phyloP scores from a whole-genome alignment of 1,140 invertebrate genomes.

The Bombus breviceps region DNA sequence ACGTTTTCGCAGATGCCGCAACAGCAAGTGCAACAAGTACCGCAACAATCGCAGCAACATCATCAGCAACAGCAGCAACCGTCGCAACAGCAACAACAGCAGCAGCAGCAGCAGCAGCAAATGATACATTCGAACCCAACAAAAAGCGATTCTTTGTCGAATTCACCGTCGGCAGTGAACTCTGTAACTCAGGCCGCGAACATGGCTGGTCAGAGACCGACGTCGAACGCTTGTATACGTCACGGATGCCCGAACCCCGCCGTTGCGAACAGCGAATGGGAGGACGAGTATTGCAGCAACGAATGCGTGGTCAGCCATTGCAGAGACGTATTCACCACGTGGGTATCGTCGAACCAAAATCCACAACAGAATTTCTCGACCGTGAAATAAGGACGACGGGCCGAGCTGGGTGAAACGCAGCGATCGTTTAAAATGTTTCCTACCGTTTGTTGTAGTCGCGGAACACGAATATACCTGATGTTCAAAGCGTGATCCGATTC shows the following conservation, averaged over 20 bases:
- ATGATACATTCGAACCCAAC: conserved; percentile 81
- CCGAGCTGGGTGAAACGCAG: conserved; percentile 28
- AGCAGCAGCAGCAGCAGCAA: conserved; percentile 70
- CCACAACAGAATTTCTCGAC: conserved; percentile 85
- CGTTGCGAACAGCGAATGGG: conserved; percentile 96
- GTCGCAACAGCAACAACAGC: conserved; percentile 33
- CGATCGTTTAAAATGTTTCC: conserved; percentile 55
- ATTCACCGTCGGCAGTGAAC: conserved; percentile 74
- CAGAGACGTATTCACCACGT: conserved; percentile 95
- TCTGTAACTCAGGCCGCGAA: conserved; percentile 73
- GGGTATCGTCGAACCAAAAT: conserved; percentile 93
- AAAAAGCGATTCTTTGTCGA: conserved; percentile 76
- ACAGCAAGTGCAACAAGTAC: conserved; percentile 63
- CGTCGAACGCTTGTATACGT: conserved; percentile 90
- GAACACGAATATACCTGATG: conserved; percentile 40
- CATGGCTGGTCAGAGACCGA: conserved; percentile 81
- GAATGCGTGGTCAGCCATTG: conserved; percentile 98
- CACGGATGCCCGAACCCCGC: conserved; percentile 95
- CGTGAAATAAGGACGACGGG: conserved; percentile 82
- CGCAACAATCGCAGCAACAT: conserved; percentile 78
- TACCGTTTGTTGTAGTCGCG: not conserved
- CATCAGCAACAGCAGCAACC: conserved; percentile 71
- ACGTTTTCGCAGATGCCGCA: conserved; percentile 74
- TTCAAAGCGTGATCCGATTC: conserved; percentile 63
- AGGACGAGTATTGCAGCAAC: conserved; percentile 98